Percentiles rank a stretch among this genome's conserved stretches.
Evolutionary conservation across 1,140 invertebrate genomes (phyloP).

Genomic region (Hypothenemus hampei): DNA sequence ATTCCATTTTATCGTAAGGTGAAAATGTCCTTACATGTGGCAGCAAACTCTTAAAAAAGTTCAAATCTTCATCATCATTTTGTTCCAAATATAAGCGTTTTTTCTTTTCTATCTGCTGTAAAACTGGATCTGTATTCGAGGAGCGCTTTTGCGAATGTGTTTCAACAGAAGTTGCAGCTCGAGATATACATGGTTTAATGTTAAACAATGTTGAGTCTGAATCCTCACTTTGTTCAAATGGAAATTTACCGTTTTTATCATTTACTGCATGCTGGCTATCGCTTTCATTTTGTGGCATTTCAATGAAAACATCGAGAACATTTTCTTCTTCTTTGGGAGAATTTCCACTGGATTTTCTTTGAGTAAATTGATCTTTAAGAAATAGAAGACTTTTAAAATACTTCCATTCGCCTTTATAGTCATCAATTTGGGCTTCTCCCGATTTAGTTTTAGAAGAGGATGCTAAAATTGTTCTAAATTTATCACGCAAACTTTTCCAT

Average conservation of each 20-base stretch:
- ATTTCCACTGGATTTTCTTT: slow-evolving; percentile 6
- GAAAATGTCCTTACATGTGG: not conserved
- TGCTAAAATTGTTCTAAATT: slow-evolving; percentile 45
- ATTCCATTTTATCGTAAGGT: slow-evolving; percentile 1
- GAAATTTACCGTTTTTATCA: too few species aligned
- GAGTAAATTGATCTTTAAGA: slow-evolving; percentile 25
- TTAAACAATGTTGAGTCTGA: too few species aligned
- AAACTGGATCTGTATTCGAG: not conserved
- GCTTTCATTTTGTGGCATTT: too few species aligned
- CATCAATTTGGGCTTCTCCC: slow-evolving; percentile 9
- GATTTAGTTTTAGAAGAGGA: slow-evolving; percentile 31
- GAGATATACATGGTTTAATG: not conserved
- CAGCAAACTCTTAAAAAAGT: not conserved
- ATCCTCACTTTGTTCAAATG: too few species aligned
- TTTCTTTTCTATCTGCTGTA: not conserved
- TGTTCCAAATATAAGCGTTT: not conserved
- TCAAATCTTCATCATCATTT: not conserved
- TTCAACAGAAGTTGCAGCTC: not conserved
- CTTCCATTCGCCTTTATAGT: slow-evolving; percentile 9
- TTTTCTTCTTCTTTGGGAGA: not conserved
- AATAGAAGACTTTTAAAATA: slow-evolving; percentile 23
- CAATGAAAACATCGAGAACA: too few species aligned
- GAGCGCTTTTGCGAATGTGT: not conserved
- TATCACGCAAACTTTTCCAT: slow-evolving; percentile 49
- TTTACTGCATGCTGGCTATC: too few species aligned